These are phyloP conservation scores for Cheiracanthium punctorium DNA, from an alignment of 2,888 invertebrate genomes.

Conservation along the genomic window DNA sequence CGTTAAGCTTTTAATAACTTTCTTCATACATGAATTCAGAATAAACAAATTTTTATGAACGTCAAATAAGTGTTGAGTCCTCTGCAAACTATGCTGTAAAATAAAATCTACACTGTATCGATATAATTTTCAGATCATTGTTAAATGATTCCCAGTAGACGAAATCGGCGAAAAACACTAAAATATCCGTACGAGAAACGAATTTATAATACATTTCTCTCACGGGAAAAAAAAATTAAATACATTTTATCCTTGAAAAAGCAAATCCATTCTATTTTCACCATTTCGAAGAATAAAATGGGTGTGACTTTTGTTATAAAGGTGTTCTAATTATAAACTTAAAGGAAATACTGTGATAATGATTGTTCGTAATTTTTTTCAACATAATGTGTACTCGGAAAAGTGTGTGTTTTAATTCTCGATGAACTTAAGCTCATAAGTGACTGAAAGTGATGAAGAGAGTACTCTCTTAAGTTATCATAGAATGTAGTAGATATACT, in stretches of 20 bases:
- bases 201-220: neutral
- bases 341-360: neutral
- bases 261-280: neutral
- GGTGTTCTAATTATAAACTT: neutral
- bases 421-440: no score
- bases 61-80: no score
- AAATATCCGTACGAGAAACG: neutral
- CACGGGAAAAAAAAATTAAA: neutral
- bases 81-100: no score
- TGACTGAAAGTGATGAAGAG: no score
- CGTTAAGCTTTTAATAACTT: no score
- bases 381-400: no score
- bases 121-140: neutral
- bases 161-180: neutral
- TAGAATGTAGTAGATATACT: no score
- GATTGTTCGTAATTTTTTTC: no score
- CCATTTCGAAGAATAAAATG: neutral
- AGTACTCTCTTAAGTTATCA: no score
- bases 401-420: no score
- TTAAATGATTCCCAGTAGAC: neutral
- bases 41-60: no score
- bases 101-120: neutral
- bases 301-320: constrained; percentile 12
- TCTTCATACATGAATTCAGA: no score
- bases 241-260: neutral